A percentile compares a stretch with the other conserved stretches of the same genome.
Conservation (phyloP, 2,113 vertebrate genomes). For the Emydura subglobosa region DNA sequence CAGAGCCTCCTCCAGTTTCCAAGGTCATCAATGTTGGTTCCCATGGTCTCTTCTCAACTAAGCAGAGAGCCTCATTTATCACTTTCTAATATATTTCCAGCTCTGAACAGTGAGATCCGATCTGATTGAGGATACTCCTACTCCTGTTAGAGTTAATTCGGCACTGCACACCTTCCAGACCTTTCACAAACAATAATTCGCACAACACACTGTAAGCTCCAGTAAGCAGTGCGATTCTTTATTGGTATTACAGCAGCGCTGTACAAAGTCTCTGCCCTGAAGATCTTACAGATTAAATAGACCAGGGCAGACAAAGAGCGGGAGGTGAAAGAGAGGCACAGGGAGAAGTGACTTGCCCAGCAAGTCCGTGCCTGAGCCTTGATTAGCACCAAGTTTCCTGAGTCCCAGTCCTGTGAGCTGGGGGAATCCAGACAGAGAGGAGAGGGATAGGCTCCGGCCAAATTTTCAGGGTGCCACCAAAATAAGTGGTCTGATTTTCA, state of each 20-base stretch:
- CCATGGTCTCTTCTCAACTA: fast-evolving
- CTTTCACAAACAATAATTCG: background rate
- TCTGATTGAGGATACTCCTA: fast-evolving
- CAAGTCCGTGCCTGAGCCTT: background rate
- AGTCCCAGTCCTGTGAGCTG: background rate
- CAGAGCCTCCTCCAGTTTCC: background rate
- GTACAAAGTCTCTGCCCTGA: background rate
- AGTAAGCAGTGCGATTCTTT: fast-evolving
- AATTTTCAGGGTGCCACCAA: background rate
- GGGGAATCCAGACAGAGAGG: background rate
- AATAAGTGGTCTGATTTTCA: background rate
- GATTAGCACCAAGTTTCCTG: background rate
- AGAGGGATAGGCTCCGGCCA: background rate
- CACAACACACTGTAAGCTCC: fast-evolving
- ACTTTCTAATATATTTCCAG: background rate
- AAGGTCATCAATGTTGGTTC: background rate
- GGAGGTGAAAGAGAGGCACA: background rate
- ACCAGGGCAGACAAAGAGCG: background rate
- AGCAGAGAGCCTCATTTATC: background rate
- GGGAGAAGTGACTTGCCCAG: background rate
- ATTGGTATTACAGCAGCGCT: fast-evolving
- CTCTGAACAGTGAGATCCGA: background rate
- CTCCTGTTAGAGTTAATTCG: background rate
- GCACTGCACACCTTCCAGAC: background rate
- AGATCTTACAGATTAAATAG: background rate